phyloP scores from a whole-genome alignment of 1,140 invertebrate species.

The Drosophila pseudoananassae region DNA sequence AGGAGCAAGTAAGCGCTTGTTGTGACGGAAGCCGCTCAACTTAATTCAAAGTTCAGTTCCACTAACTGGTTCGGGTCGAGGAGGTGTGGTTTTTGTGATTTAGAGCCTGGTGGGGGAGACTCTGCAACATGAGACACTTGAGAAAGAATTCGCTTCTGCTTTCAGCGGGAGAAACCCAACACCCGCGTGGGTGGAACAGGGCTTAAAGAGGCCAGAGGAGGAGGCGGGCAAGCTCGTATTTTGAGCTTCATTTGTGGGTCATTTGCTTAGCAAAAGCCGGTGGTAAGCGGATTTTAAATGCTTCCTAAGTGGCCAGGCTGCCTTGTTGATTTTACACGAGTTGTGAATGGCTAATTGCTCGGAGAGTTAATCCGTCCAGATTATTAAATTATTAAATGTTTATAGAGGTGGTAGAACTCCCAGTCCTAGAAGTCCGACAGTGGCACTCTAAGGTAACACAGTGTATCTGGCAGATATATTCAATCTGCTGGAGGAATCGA shows the following conservation, averaged over 20 bases:
- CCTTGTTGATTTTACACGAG: conserved; percentile 26
- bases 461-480: conserved; percentile 30
- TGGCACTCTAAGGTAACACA: neutral
- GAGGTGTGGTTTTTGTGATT: conserved; percentile 46
- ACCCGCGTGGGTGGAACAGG: conserved; percentile 29
- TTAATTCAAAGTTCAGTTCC: conserved; percentile 45
- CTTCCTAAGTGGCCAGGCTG: conserved; percentile 27
- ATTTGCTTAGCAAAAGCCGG: conserved; percentile 53
- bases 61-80: conserved; percentile 40
- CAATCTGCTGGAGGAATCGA: conserved; percentile 34
- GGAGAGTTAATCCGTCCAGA: conserved; percentile 16
- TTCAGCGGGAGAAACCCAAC: conserved; percentile 52
- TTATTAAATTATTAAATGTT: neutral
- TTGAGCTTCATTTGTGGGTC: conserved; percentile 59
- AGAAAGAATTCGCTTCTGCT: conserved; percentile 55
- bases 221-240: conserved; percentile 19
- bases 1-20: conserved; percentile 45
- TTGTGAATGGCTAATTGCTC: conserved; percentile 41
- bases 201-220: neutral
- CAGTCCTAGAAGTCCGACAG: neutral
- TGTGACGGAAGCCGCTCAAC: conserved; percentile 71
- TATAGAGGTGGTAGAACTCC: neutral
- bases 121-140: conserved; percentile 62
- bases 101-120: neutral
- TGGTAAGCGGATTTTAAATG: conserved; percentile 65